Conservation (phyloP, 2,888 invertebrate genomes). For the Ormyrus thymus region DNA sequence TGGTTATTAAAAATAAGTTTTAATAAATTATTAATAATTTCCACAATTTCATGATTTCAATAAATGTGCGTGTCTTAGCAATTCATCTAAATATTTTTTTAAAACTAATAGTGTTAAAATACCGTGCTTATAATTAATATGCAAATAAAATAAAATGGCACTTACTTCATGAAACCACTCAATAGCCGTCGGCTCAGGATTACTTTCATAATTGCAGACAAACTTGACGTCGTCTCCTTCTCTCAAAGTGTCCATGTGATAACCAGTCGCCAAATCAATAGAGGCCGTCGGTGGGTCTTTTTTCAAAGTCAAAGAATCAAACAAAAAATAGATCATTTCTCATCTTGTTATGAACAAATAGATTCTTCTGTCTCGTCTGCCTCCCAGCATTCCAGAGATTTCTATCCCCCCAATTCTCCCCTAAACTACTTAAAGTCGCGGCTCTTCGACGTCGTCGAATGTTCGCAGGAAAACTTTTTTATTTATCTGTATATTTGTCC, state of each 20-base stretch:
- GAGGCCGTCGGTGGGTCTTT: constrained; percentile 88
- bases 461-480: constrained; percentile 41
- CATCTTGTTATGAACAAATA: constrained; percentile 26
- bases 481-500: constrained; percentile 51
- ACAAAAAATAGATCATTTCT: neutral
- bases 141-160: constrained; percentile 58
- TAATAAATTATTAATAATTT: too few species aligned
- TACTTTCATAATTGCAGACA: constrained; percentile 86
- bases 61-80: too few species aligned
- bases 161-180: constrained; percentile 90
- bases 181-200: constrained; percentile 84
- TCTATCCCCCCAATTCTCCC: neutral
- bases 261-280: constrained; percentile 80
- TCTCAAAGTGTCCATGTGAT: constrained; percentile 80
- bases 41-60: too few species aligned
- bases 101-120: too few species aligned
- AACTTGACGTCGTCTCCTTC: constrained; percentile 88
- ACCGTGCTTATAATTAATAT: neutral
- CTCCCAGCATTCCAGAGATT: neutral
- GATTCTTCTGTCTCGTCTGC: neutral
- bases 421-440: constrained; percentile 22
- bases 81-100: too few species aligned
- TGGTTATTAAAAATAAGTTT: too few species aligned
- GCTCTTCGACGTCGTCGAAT: neutral
- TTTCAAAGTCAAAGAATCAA: constrained; percentile 60